Conservation (phyloP, 2,797 vertebrate genomes). For the Channa striata region DNA sequence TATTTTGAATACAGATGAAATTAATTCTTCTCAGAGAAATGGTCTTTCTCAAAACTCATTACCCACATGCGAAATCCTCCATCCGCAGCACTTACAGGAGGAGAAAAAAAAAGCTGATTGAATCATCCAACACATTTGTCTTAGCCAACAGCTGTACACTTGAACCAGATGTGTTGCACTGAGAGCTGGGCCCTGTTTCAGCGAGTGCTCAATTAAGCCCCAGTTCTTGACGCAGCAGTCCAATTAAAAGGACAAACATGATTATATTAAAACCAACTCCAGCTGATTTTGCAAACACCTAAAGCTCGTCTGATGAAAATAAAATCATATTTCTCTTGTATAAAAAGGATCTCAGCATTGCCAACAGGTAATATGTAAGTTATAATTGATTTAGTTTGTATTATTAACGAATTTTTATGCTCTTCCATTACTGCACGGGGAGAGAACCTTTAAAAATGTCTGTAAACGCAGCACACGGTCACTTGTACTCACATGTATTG, state of each 20-base stretch:
- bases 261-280: constrained; percentile 66
- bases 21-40: constrained; percentile 9
- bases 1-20: constrained; percentile 29
- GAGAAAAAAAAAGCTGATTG: constrained; percentile 33
- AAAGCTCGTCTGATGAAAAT: constrained; percentile 15
- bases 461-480: no score
- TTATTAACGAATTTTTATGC: no score
- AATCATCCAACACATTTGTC: constrained; percentile 71
- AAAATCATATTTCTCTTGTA: constrained; percentile 7
- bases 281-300: constrained; percentile 49
- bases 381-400: no score
- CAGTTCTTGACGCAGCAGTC: constrained; percentile 68
- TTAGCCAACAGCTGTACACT: constrained; percentile 71
- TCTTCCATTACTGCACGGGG: no score
- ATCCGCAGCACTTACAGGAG: constrained; percentile 39
- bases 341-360: background rate
- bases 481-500: background rate
- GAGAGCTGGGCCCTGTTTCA: constrained; percentile 64
- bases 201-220: constrained; percentile 75
- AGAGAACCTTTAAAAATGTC: no score
- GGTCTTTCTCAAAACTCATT: constrained; percentile 36
- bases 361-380: background rate
- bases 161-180: constrained; percentile 78
- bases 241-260: constrained; percentile 77
- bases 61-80: constrained; percentile 24